Percentiles rank a stretch among this genome's conserved stretches.
These are phyloP conservation scores for Heliconius melpomene DNA, from an alignment of 1,140 invertebrate genomes.

Conservation along the genomic window DNA sequence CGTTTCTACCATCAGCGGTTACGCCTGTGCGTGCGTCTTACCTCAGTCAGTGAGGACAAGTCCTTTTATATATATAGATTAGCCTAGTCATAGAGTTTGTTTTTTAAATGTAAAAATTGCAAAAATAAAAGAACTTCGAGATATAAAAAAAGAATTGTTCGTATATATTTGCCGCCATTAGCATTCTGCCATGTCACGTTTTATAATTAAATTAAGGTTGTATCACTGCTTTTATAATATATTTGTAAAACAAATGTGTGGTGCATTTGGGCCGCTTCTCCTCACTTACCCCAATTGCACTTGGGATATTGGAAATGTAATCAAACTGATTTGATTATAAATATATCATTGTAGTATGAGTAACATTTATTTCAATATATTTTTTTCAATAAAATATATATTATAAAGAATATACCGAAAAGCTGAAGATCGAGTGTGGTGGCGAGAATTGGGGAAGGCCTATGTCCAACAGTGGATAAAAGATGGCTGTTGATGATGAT, in stretches of 20 bases:
- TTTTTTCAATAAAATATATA: background rate
- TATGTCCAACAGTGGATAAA: no score
- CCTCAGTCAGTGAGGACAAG: no score
- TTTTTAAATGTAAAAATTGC: no score
- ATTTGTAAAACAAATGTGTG: slow-evolving; percentile 15
- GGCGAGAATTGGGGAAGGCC: no score
- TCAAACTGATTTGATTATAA: slow-evolving; percentile 13
- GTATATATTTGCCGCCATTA: background rate
- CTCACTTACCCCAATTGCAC: slow-evolving; percentile 24
- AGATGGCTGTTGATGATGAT: no score
- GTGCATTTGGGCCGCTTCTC: slow-evolving; percentile 12
- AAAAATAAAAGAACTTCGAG: background rate
- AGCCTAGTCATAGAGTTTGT: no score
- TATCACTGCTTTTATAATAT: slow-evolving; percentile 23
- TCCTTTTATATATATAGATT: no score
- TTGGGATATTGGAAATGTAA: slow-evolving; percentile 18
- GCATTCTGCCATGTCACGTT: background rate
- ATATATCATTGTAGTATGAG: slow-evolving; percentile 1
- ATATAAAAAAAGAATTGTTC: background rate
- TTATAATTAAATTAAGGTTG: background rate
- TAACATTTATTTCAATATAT: background rate
- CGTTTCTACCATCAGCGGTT: no score
- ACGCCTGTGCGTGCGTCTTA: no score
- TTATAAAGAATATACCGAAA: no score
- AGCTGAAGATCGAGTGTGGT: no score